Percentiles rank a stretch among this genome's conserved stretches.
phyloP scores from a whole-genome alignment of 2,113 vertebrate genomes.

The Chaetodon trifascialis region DNA sequence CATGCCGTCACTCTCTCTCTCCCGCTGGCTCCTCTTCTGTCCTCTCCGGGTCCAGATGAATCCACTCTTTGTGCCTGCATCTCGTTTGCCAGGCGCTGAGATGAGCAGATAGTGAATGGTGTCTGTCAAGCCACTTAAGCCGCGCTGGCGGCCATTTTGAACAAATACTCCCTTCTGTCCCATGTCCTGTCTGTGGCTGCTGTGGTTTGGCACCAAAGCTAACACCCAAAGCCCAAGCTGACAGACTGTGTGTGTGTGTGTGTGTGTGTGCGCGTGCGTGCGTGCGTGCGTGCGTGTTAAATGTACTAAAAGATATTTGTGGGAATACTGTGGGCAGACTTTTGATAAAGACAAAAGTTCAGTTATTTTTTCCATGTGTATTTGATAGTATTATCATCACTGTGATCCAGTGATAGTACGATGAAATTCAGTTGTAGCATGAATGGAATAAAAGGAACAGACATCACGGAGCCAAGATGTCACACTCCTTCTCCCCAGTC shows the following conservation, averaged over 20 bases:
- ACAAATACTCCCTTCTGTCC: conserved; percentile 63
- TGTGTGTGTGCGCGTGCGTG: neutral
- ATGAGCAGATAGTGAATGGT: conserved; percentile 68
- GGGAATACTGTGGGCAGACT: neutral
- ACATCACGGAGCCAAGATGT: conserved; percentile 43
- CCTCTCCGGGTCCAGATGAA: conserved; percentile 45
- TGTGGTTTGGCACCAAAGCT: conserved; percentile 57
- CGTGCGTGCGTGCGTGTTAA: neutral
- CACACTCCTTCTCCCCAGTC: conserved; percentile 12
- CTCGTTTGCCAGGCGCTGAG: conserved; percentile 50
- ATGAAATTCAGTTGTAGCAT: neutral
- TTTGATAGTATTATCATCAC: too few relatives aligned
- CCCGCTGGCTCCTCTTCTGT: conserved; percentile 7
- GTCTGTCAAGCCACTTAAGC: conserved; percentile 59
- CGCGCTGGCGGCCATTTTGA: conserved; percentile 50
- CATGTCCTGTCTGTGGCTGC: conserved; percentile 21
- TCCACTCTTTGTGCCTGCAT: conserved; percentile 57
- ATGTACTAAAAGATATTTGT: neutral
- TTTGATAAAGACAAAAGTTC: neutral
- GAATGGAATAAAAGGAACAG: conserved; percentile 22
- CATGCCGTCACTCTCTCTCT: conserved; percentile 23
- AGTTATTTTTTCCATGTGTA: neutral
- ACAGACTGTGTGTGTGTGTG: neutral
- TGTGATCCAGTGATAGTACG: neutral
- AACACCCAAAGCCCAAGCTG: conserved; percentile 22